A percentile compares a stretch with the other conserved stretches of the same genome.
Evolutionary conservation across 1,140 invertebrate species (phyloP).

Genomic region (Eurosta solidaginis): DNA sequence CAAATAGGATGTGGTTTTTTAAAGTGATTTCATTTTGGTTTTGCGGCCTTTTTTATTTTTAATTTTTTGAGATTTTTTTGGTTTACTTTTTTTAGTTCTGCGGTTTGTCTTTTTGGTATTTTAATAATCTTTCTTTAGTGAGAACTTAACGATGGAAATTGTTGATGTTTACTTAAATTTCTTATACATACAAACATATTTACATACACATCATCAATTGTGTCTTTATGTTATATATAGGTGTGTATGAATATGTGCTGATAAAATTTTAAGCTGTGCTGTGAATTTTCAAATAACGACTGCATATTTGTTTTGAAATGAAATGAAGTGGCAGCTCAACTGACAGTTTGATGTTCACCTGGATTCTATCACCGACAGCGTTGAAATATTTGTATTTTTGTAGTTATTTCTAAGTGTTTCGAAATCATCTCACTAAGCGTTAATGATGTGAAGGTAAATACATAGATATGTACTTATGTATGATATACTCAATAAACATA

Average conservation of each 20-base stretch:
- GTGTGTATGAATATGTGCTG: neutral
- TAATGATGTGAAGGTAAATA: neutral
- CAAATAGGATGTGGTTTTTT: conserved; percentile 9
- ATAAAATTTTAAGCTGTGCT: neutral
- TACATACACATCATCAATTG: neutral
- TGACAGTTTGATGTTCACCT: conserved; percentile 28
- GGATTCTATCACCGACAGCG: conserved; percentile 10
- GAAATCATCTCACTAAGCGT: neutral
- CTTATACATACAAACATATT: neutral
- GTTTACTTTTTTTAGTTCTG: neutral
- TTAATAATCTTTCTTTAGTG: conserved; percentile 6
- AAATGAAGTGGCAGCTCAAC: conserved; percentile 26
- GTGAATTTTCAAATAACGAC: conserved; percentile 1
- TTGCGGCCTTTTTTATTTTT: neutral
- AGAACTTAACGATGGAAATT: conserved; percentile 3
- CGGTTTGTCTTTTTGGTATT: conserved; percentile 1
- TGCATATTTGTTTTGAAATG: conserved; percentile 26
- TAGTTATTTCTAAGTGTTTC: too few species aligned
- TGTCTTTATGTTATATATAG: neutral
- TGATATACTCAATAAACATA: too few species aligned
- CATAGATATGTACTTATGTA: neutral
- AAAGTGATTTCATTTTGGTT: conserved; percentile 7
- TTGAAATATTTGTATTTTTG: neutral
- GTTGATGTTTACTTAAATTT: conserved; percentile 24
- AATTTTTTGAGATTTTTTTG: neutral